Conservation (phyloP, 1,140 invertebrate species). For the Diorhabda elongata region DNA sequence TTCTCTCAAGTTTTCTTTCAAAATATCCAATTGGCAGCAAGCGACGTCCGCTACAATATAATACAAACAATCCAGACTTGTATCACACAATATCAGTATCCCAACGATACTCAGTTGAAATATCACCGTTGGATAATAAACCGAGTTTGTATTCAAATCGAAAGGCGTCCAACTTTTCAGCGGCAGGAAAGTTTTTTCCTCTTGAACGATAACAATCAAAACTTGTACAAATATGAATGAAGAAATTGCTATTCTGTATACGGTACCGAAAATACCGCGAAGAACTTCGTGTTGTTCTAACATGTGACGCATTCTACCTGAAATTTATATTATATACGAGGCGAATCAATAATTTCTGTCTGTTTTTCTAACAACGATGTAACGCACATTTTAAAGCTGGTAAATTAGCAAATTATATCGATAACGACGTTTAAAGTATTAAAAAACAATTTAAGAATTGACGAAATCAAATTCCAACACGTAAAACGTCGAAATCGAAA, state of each 20-base stretch:
- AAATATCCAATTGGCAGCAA: conserved; percentile 9
- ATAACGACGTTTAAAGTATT: too few relatives aligned
- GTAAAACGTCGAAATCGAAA: too few relatives aligned
- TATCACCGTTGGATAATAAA: background rate
- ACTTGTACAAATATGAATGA: background rate
- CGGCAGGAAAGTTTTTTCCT: background rate
- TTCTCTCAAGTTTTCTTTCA: background rate
- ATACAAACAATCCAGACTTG: background rate
- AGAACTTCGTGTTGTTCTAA: background rate
- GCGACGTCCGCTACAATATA: background rate
- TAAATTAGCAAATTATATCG: too few relatives aligned
- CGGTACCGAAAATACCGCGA: background rate
- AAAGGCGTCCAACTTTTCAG: conserved; percentile 4
- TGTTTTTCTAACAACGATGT: too few relatives aligned
- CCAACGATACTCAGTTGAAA: background rate
- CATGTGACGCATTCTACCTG: background rate
- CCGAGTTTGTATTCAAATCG: background rate
- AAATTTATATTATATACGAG: background rate
- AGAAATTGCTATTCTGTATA: background rate
- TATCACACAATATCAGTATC: background rate
- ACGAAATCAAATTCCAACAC: too few relatives aligned
- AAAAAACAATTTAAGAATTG: too few relatives aligned
- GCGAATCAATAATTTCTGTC: too few relatives aligned
- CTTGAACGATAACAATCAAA: background rate
- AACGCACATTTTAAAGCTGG: too few relatives aligned